Conservation (phyloP, 92 coral and sea anemone genomes). For the Epizoanthus illoricatus region DNA sequence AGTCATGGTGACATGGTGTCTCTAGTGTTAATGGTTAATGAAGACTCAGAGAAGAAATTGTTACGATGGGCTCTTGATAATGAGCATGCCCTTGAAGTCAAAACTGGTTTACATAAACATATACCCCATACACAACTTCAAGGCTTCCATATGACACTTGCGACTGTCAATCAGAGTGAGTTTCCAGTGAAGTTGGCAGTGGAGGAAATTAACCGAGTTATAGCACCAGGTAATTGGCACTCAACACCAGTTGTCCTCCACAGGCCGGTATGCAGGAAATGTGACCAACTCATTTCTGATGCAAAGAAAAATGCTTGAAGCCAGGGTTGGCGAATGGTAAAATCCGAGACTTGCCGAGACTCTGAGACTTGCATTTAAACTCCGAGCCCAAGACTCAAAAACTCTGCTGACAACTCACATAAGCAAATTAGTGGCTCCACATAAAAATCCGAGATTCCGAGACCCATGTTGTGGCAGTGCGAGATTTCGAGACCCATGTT, state of each 20-base stretch:
- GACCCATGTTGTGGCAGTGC: no score
- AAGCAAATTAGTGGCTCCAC: no score
- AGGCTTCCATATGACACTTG: conserved; percentile 68
- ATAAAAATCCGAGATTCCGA: no score
- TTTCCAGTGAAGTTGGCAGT: conserved; percentile 52
- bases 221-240: conserved; percentile 59
- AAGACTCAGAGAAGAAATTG: conserved; percentile 41
- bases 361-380: no score
- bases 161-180: conserved; percentile 53
- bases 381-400: no score
- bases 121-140: conserved; percentile 51
- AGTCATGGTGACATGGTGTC: conserved; percentile 51
- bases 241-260: conserved; percentile 42
- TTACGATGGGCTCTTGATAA: conserved; percentile 43
- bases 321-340: no score
- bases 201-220: conserved; percentile 51
- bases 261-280: conserved; percentile 50
- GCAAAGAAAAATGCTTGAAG: background rate
- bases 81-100: conserved; percentile 48
- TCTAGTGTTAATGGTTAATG: conserved; percentile 47
- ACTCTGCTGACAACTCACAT: no score
- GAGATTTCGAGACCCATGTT: no score
- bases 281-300: conserved; percentile 41
- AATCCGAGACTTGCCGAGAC: no score
- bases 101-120: conserved; percentile 50